Base-by-base conservation (phyloP, 2,888 invertebrate species). In the Alsophila aescularia region DNA sequence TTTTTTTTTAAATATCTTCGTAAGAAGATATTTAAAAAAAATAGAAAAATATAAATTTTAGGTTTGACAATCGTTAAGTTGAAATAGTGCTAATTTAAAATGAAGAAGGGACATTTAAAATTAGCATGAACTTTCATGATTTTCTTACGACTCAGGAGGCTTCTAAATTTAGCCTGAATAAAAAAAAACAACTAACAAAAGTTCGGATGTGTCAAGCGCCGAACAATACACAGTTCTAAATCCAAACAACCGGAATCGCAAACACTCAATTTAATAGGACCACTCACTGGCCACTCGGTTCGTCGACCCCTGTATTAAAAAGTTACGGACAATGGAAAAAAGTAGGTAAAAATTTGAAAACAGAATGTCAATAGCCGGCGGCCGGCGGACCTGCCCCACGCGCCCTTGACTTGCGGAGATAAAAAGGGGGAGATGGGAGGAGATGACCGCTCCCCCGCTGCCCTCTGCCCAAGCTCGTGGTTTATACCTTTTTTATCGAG, bases 321-420 rank as follows among this genome's bases (percentile, higher is more conserved):
- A 90, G 87, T 90, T 89, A 79, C 89, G 87, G 87, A 89, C 90
- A 90, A 87, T 87, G 85, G 83, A 80, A 85, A 86, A 77, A 87
- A 87, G 89, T 88, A 84, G 89, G 90, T 85, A 88, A 85, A 87
- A 87, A 88, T 90, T 90, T 88, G 84, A 89, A 87, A 89, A 90
- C 84, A 86, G 83, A 89, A 90, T 89, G 90, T 90, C 90, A 90
- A 90, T 91, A 90, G 90, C 90, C 90, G 87, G 68, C 87, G 87
- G 90, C 85, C 85, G 80, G 85, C 81, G 87, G 84, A 90, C 90
- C 90, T 90, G 88, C 90, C 90, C 85, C 90, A 91, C 86, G 86
- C 88, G 90, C 88, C 90, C 90, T 89, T 90, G 90, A 87, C 87
- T 90, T 90, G 88, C 76, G 81, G 77, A 85, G 90, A 89, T 89